Evolutionary conservation across 2,797 vertebrate species (phyloP), one percentile per base, ranked within the genome.

Genomic region (Masticophis lateralis): DNA sequence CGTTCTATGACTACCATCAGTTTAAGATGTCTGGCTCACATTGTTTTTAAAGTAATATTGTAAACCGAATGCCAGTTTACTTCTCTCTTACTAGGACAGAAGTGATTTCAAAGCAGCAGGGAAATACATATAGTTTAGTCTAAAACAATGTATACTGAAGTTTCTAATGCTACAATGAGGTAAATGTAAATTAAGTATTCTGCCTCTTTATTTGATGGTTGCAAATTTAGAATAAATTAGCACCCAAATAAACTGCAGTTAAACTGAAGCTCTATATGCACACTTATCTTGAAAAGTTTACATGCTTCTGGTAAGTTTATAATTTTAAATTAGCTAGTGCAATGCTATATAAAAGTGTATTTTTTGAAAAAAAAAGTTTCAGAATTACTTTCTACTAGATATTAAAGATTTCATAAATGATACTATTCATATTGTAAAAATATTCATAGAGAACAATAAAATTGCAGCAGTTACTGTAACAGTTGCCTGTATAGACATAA

Each of bases 381-480:
- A 59, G 60, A 14, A 60, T 1, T 14, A 86, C 55, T 28, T 9
- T 86, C 91, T 28, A 27, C 43, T 47, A 83, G 20, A 22, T 47
- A 83, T 12, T 12, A 83, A 83, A 83, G 4, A 5, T 47, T 83
- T 83, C 10, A 12, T 83, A 83, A 83, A 47, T 25, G 43, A 83
- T 83, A 47, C 0, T 3, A 93, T 94, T 92, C 74, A 51, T 94
- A 79, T 96, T 95, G 96, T 94, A 93, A 95, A 93, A 60, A 96
- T 83, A 94, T 93, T 94, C 92, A 53, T 20, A 0, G 89, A n/a
- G 94, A 60, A 96, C 94, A 94, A 96, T 94, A 95, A 95, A 94
- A 25, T 90, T 69, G 16, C 88, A 28, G 1, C 69, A 1, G 2
- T 53, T 53, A 93, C 92, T 91, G 63, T 61, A 66, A 66, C 6